Conservation (phyloP, 2,113 vertebrate genomes). For the Silurus asotus region DNA sequence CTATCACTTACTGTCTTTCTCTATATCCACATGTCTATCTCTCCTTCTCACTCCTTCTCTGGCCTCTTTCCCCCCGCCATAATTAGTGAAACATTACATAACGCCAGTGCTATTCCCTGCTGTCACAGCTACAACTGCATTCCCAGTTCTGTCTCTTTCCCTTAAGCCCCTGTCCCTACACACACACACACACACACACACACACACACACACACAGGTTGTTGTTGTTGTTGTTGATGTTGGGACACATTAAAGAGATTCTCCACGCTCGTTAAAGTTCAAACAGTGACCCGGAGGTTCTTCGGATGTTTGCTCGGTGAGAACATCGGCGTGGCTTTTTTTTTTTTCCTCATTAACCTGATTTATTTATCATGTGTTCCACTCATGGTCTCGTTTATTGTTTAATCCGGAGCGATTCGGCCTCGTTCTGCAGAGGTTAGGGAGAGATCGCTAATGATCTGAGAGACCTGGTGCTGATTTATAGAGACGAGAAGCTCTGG, state of each 20-base stretch:
- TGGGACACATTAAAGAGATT: slow-evolving; percentile 43
- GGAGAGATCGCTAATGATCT: background rate
- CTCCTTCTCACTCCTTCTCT: slow-evolving; percentile 1
- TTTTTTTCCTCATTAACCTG: slow-evolving; percentile 15
- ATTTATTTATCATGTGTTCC: slow-evolving; percentile 17
- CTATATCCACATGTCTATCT: too few relatives aligned
- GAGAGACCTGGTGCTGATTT: background rate
- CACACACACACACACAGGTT: background rate
- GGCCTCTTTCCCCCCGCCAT: slow-evolving; percentile 3
- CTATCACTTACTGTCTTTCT: too few relatives aligned
- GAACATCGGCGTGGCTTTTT: background rate
- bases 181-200: slow-evolving; percentile 26
- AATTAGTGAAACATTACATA: slow-evolving; percentile 48
- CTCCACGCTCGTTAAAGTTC: slow-evolving; percentile 30
- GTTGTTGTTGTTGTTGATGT: slow-evolving; percentile 33
- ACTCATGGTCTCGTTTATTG: background rate
- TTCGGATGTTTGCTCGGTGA: slow-evolving; percentile 16
- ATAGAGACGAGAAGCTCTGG: background rate
- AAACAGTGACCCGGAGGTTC: slow-evolving; percentile 29
- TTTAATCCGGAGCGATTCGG: background rate
- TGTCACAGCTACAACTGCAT: slow-evolving; percentile 30
- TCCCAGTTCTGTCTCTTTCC: slow-evolving; percentile 34
- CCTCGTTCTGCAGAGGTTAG: background rate
- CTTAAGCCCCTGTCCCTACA: slow-evolving; percentile 36
- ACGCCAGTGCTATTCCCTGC: slow-evolving; percentile 32